phyloP scores from a whole-genome alignment of 30 jellyfish, hydroid and myxozoan species.

The Sanderia malayensis region DNA sequence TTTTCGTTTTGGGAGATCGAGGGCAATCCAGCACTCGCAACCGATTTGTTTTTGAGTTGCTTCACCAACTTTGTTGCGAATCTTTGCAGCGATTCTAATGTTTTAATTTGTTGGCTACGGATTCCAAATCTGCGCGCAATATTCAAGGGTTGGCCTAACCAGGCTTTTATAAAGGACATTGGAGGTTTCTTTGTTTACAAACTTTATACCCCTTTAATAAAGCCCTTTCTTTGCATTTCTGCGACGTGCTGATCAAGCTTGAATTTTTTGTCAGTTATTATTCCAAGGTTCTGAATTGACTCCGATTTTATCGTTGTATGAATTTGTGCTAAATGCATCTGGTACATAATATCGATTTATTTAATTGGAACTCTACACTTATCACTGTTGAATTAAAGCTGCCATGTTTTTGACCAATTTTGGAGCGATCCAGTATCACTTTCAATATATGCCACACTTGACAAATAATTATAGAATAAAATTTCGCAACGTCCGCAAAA shows the following conservation, averaged over 20 bases:
- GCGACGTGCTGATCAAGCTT: slow-evolving; percentile 10
- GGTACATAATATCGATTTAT: slow-evolving; percentile 1
- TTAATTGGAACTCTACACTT: slow-evolving; percentile 29
- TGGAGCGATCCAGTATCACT: slow-evolving; percentile 1
- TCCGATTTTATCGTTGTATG: slow-evolving; percentile 1
- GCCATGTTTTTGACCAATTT: background rate
- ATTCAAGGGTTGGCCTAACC: slow-evolving; percentile 15
- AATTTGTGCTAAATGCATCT: slow-evolving; percentile 7
- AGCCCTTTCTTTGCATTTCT: background rate
- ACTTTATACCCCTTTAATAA: slow-evolving; percentile 3
- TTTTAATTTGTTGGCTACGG: background rate
- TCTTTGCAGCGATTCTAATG: too few species aligned
- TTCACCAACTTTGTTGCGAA: too few species aligned
- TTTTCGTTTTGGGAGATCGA: too few species aligned
- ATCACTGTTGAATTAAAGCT: slow-evolving; percentile 4
- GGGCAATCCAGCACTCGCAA: too few species aligned
- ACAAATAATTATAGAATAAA: background rate
- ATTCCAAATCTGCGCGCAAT: background rate
- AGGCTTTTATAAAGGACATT: slow-evolving; percentile 23
- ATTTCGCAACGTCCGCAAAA: background rate
- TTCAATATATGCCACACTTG: background rate
- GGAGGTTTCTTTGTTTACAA: slow-evolving; percentile 7
- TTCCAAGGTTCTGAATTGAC: slow-evolving; percentile 26
- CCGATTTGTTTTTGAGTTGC: too few species aligned
- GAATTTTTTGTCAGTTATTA: slow-evolving; percentile 15